Evolutionary conservation across 1,140 invertebrate species (phyloP), one percentile per base, ranked within the genome.

Genomic region (Heterodera schachtii): DNA sequence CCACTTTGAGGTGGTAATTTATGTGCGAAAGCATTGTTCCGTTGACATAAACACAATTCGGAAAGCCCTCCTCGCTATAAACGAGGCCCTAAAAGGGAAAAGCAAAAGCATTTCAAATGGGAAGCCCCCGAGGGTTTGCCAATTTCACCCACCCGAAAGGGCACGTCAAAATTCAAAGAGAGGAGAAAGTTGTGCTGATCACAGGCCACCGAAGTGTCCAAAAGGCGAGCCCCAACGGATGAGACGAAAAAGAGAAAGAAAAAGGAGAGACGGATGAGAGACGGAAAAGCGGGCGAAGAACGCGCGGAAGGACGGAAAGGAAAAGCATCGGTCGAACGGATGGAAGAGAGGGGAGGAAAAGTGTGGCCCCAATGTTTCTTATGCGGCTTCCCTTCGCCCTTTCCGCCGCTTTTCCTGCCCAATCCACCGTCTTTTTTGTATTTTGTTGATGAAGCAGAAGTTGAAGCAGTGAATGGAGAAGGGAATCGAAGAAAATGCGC

Each of bases 1-100:
- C 31, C 7, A 89, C 87, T 82, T 89, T 89, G 46, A 90, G 69
- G n/a, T 87, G 83, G 78, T 89, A 89, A 57, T 76, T 80, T 44
- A 66, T 81, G 67, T 86, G 82, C 57, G 88, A 80, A 41, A 89
- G 84, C 70, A 90, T 85, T 19, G 86, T 85, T 13, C 89, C 88
- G 83, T 89, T 90, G 19, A 89, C 84, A 81, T 89, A 90, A 64
- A 89, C 83, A 83, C 88, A 89, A 75, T 89, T 89, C 44, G 88
- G 88, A 21, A 76, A 83, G 5, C 88, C 87, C 47, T 89, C 80
- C 76, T 90, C 88, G 60, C 79, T 85, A 74, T 90, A 90, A 75
- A 88, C 84, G n/a, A 89, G 83, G 16, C 87, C 87, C 16, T 74
- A 71, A 41, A 41, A 21, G 3, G 43, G 3, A 71, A 31, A 71